Conservation (phyloP, 2,797 vertebrate species). For the Anguilla anguilla region DNA sequence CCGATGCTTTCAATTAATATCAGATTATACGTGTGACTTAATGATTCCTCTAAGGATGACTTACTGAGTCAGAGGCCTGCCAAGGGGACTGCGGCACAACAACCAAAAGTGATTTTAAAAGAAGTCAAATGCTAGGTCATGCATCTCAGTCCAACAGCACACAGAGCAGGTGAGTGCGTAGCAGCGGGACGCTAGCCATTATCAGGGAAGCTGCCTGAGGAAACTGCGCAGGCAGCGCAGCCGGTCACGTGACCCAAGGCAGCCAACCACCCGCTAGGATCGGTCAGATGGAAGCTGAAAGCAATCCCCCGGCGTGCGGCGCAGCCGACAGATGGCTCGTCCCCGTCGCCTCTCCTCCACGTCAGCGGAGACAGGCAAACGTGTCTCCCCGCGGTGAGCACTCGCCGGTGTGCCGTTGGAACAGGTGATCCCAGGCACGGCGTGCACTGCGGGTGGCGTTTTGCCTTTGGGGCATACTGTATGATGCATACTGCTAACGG, state of each 20-base stretch:
- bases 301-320: constrained; percentile 23
- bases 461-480: not conserved
- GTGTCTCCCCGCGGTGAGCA: not conserved
- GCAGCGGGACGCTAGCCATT: not conserved
- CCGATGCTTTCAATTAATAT: not conserved
- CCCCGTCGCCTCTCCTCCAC: not conserved
- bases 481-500: not conserved
- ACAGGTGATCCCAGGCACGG: not conserved
- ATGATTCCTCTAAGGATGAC: not conserved
- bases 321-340: constrained; percentile 30
- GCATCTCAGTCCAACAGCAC: not conserved
- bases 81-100: not conserved
- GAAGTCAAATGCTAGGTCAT: not conserved
- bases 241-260: not conserved
- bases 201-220: not conserved
- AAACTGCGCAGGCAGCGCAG: not conserved
- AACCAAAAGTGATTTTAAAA: not conserved
- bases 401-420: not conserved
- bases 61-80: not conserved
- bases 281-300: not conserved
- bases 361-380: not conserved
- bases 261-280: not conserved
- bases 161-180: not conserved
- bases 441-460: not conserved
- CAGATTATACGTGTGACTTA: not conserved